Evolutionary conservation across 2,888 invertebrate genomes (phyloP).

Genomic region (Lacanobia oleracea): DNA sequence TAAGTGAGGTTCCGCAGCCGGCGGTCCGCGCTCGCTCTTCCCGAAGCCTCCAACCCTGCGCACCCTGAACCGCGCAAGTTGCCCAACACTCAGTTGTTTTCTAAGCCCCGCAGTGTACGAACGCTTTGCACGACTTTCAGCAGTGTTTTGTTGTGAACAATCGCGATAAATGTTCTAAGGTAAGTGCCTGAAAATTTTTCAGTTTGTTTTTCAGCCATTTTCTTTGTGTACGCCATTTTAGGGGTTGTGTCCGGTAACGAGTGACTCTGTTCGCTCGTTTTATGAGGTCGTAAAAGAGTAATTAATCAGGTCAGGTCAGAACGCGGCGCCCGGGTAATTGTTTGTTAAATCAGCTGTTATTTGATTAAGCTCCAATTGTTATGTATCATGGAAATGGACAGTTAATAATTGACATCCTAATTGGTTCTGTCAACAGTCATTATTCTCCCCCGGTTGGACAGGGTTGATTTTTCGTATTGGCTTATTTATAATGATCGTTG

Average conservation of each 20-base stretch:
- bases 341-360: conserved; percentile 47
- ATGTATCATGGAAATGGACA: conserved; percentile 8
- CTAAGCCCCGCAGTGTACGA: conserved; percentile 66
- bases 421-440: not conserved
- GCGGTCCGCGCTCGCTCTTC: conserved; percentile 62
- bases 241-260: not conserved
- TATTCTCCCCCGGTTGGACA: not conserved
- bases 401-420: conserved; percentile 22
- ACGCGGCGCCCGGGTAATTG: conserved; percentile 45
- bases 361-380: conserved; percentile 20
- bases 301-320: conserved; percentile 64
- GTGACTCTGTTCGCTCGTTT: conserved; percentile 34
- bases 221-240: not conserved
- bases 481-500: not conserved
- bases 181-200: conserved; percentile 66
- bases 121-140: conserved; percentile 66
- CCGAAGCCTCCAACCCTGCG: conserved; percentile 69
- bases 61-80: conserved; percentile 70
- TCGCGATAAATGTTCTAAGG: conserved; percentile 86
- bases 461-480: not conserved
- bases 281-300: conserved; percentile 53
- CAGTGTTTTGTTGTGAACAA: conserved; percentile 79
- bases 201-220: conserved; percentile 35
- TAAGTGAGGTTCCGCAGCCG: conserved; percentile 77
- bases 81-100: conserved; percentile 82